Evolutionary conservation across 2,888 invertebrate species (phyloP).

Genomic region (Eremobia ochroleuca): DNA sequence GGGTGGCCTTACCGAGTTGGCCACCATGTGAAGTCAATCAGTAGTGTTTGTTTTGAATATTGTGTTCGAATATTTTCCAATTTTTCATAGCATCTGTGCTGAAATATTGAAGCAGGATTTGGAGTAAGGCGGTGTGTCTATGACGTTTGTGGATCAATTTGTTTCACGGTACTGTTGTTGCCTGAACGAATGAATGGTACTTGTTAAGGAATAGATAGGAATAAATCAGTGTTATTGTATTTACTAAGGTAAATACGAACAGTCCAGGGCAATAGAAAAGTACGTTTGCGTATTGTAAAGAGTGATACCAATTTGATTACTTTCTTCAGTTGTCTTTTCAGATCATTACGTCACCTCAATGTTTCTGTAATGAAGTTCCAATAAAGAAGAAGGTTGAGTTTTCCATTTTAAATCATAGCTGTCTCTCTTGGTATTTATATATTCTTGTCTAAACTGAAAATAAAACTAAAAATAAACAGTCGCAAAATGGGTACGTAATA

Average conservation of each 20-base stretch:
- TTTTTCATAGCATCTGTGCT: slow-evolving; percentile 27
- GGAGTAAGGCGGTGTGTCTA: slow-evolving; percentile 11
- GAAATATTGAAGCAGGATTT: slow-evolving; percentile 46
- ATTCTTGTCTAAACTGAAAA: not conserved
- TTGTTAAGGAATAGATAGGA: not conserved
- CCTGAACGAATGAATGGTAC: not conserved
- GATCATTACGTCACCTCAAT: too few species aligned
- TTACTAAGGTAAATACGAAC: not conserved
- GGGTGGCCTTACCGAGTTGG: not conserved
- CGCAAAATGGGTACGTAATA: slow-evolving; percentile 36
- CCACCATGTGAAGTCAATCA: slow-evolving; percentile 37
- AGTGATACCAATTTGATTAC: not conserved
- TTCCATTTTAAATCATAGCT: not conserved
- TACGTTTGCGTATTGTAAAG: not conserved
- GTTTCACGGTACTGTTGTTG: slow-evolving; percentile 17
- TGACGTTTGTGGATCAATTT: slow-evolving; percentile 46
- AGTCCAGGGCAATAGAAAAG: not conserved
- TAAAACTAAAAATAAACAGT: slow-evolving; percentile 12
- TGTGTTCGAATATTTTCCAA: slow-evolving; percentile 38
- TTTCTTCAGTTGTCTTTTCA: not conserved
- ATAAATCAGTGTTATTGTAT: not conserved
- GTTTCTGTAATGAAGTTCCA: not conserved
- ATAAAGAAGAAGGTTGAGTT: not conserved
- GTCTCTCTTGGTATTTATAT: not conserved
- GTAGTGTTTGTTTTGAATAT: slow-evolving; percentile 32